Evolutionary conservation across 2,888 invertebrate genomes (phyloP).

Genomic region (Rhagium mordax): DNA sequence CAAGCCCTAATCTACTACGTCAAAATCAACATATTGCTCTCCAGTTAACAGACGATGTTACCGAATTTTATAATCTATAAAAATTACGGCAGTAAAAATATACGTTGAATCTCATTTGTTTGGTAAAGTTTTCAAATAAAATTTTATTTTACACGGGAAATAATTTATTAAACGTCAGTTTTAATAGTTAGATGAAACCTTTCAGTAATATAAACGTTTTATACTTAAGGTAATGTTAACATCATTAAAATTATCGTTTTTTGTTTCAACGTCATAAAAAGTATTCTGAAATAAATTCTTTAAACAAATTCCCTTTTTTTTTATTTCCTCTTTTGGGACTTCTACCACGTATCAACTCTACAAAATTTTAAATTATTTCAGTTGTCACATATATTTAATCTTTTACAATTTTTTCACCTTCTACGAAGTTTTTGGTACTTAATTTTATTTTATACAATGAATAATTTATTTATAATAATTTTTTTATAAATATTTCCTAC

Average conservation of each 20-base stretch:
- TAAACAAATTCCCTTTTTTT: background rate
- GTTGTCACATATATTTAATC: no score
- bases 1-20: slow-evolving; percentile 1
- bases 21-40: background rate
- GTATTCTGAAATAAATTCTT: background rate
- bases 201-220: background rate
- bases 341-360: no score
- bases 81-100: slow-evolving; percentile 6
- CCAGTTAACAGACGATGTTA: background rate
- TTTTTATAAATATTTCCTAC: no score
- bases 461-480: no score
- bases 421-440: no score
- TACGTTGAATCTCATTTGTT: background rate
- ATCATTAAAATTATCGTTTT: background rate
- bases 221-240: background rate
- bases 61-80: slow-evolving; percentile 12
- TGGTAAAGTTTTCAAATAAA: background rate
- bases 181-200: background rate
- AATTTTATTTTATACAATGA: no score
- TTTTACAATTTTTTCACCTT: no score
- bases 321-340: no score
- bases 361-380: no score
- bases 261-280: background rate
- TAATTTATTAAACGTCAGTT: background rate
- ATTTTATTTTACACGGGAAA: background rate